A percentile compares a stretch with the other conserved stretches of the same genome.
Conservation (phyloP, 2,113 vertebrate species). For the Hemiscyllium ocellatum region DNA sequence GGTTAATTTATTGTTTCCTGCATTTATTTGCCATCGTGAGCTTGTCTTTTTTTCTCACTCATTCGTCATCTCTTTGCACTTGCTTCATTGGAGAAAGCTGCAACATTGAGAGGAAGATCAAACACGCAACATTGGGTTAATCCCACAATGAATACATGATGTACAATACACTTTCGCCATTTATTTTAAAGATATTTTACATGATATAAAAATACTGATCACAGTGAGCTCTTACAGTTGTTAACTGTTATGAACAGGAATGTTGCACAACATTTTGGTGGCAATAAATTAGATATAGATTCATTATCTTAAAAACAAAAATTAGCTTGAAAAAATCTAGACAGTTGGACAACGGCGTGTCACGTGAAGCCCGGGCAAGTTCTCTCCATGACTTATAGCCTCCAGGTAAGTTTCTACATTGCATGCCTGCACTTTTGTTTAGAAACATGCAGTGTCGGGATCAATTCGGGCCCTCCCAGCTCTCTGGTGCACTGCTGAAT, state of each 20-base stretch:
- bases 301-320: slow-evolving; percentile 78
- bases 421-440: slow-evolving; percentile 46
- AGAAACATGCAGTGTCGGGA: slow-evolving; percentile 47
- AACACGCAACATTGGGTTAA: not conserved
- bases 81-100: not conserved
- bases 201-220: slow-evolving; percentile 93
- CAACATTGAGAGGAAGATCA: not conserved
- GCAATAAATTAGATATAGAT: slow-evolving; percentile 94
- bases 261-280: slow-evolving; percentile 81
- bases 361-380: slow-evolving; percentile 55
- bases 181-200: slow-evolving; percentile 82
- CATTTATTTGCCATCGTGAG: not conserved
- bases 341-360: slow-evolving; percentile 59
- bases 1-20: not conserved
- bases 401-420: slow-evolving; percentile 46
- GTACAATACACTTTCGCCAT: slow-evolving; percentile 70
- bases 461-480: slow-evolving; percentile 45
- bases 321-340: slow-evolving; percentile 66
- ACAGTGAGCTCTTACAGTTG: slow-evolving; percentile 87
- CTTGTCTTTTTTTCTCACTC: not conserved
- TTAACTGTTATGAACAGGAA: slow-evolving; percentile 78
- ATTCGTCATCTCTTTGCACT: too few relatives aligned
- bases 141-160: slow-evolving; percentile 33
- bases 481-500: slow-evolving; percentile 54
- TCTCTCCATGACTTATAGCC: slow-evolving; percentile 48